Evolutionary conservation across 1,140 invertebrate genomes (phyloP).

Genomic region (Heliconius hermathena): DNA sequence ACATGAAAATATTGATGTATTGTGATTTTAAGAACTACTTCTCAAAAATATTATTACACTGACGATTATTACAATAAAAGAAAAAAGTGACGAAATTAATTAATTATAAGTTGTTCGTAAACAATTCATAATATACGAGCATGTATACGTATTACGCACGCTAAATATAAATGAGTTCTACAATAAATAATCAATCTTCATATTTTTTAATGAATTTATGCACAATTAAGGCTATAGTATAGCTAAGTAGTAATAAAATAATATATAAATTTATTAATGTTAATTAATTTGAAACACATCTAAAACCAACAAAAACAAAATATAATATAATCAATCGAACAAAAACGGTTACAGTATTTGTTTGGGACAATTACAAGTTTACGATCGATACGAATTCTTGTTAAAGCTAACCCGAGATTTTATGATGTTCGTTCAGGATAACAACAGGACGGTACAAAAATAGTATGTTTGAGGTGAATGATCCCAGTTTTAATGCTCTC

Average conservation of each 20-base stretch:
- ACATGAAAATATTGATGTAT: neutral
- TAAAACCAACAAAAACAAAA: neutral
- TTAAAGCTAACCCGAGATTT: constrained; percentile 43
- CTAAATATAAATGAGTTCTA: neutral
- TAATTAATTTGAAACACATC: neutral
- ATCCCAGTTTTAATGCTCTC: constrained; percentile 51
- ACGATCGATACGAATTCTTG: constrained; percentile 20
- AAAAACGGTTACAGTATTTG: neutral
- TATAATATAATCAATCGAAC: neutral
- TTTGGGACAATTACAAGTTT: constrained; percentile 21
- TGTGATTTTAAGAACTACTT: no score
- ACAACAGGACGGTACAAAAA: constrained; percentile 53
- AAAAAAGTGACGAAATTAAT: no score
- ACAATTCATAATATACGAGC: no score
- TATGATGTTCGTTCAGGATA: constrained; percentile 52
- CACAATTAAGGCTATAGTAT: neutral
- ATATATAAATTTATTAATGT: neutral
- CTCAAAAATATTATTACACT: no score
- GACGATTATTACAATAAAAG: no score
- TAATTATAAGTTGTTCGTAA: no score
- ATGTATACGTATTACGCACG: neutral
- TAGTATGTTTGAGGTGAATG: constrained; percentile 63
- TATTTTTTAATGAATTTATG: neutral
- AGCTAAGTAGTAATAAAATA: neutral
- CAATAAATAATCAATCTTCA: neutral